These are phyloP conservation scores for Pelochelys cantorii DNA, from an alignment of 2,797 vertebrate genomes.

Conservation along the genomic window DNA sequence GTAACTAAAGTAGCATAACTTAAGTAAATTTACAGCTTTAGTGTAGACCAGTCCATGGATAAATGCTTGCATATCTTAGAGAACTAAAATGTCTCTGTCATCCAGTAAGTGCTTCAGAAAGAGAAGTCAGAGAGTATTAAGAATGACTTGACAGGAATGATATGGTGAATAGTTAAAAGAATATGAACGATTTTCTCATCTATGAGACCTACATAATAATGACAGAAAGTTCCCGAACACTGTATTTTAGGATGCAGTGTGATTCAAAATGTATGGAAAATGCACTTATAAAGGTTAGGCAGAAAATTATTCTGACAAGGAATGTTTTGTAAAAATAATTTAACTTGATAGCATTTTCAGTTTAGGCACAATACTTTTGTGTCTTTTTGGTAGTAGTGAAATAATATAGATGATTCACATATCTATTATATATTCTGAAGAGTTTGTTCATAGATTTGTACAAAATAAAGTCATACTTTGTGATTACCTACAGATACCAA, in stretches of 20 bases:
- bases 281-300: constrained; percentile 44
- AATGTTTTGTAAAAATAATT: constrained; percentile 41
- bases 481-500: too few species aligned
- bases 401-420: constrained; percentile 38
- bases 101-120: not conserved
- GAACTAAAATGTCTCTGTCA: not conserved
- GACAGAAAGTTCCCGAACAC: not conserved
- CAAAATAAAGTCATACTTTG: too few species aligned
- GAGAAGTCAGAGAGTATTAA: not conserved
- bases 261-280: constrained; percentile 39
- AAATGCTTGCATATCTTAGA: not conserved
- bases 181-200: constrained; percentile 17
- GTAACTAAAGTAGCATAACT: too few species aligned
- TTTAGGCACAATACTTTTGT: not conserved
- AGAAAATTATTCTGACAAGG: constrained; percentile 30
- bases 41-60: not conserved
- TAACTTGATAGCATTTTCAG: not conserved
- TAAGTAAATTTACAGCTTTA: too few species aligned
- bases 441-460: too few species aligned
- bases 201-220: not conserved
- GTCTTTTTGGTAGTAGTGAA: not conserved
- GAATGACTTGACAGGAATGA: constrained; percentile 14
- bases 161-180: constrained; percentile 22
- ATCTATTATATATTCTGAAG: too few species aligned
- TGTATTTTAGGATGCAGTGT: constrained; percentile 18